Evolutionary conservation across 2,888 invertebrate genomes (phyloP), one percentile per base, ranked within the genome.

Genomic region (Machimus rusticus): DNA sequence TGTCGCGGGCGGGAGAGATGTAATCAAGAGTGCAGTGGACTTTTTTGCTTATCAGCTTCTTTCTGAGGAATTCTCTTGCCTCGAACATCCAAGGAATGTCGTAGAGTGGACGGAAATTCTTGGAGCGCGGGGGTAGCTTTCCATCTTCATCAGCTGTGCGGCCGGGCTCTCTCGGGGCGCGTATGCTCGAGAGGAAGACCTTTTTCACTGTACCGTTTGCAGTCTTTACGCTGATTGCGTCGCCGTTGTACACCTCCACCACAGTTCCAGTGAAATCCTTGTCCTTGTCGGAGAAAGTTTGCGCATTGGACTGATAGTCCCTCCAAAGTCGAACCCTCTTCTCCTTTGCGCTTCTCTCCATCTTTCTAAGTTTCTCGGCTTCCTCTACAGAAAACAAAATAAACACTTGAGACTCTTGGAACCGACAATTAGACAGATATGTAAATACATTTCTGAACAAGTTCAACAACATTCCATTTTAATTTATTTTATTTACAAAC

Each of bases 21-120:
- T 99, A 99, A 93, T 99, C 99, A 37, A 99, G 95, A 31, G 95
- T 95, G 9, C 99, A 97, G 90, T 96, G 96, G 0, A 99, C 98
- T 92, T 96, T 97, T 92, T 99, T 99, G 82, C 99, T 98, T 90
- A 99, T 96, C 16, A 99, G 94, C 91, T 98, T 98, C 92, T 99
- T 99, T 74, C 99, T 95, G 55, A 99, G 94, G 92, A 97, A 99
- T 93, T 99, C 99, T 86, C 99, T 95, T 0, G 99, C 99, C 93
- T 99, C 99, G 92, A 97, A 99, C 98, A 99, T 98, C 95, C 97
- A 98, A 1, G 99, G 99, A 91, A 99, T 97, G 92, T 99, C 99
- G 92, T 99, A 99, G 0, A 99, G 94, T 0, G 99, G 98, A 90
- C 98, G 96, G 92, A 95, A 97, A 88, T 95, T 95, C 92, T 96